Base-by-base conservation (phyloP, 2,797 vertebrate species). In the Anomalospiza imberbis region DNA sequence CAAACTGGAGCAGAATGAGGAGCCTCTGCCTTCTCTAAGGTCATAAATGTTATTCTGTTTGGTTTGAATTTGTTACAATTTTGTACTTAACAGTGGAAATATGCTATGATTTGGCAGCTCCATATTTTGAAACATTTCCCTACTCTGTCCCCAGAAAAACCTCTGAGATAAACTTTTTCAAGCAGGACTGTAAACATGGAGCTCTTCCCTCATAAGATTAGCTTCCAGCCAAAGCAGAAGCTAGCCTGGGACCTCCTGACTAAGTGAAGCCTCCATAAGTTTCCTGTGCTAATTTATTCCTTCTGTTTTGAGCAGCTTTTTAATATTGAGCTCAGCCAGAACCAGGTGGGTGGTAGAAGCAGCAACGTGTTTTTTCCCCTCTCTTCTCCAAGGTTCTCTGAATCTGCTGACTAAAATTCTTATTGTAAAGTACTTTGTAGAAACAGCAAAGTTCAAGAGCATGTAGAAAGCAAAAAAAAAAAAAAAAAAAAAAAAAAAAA, bases 281-380 rank as follows among this genome's bases (percentile, higher is more conserved):
- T 78, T 66, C 74, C 47, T 65, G 54, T 53, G n/a, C 54, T 93
- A 80, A 77, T 82, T 89, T 84, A 17, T 38, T 89, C 57, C 65
- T 88, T 84, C 85, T 61, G 53, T 72, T 85, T 89, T 79, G 44
- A 81, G 60, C 72, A 85, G 24, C 34, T 62, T 66, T 96, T 91
- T 85, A 93, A 84, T 83, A 91, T 13, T 84, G 75, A 89, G 24
- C 68, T 95, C 89, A 85, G 68, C n/a, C 57, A 94, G 61, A 85
- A 45, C 40, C 17, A 74, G 53, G 70, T 89, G 76, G 60, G 89
- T 77, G 71, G 42, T 74, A 42, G 70, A 36, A 95, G 68, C 9
- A 54, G 51, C 44, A 85, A 44, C 3, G 9, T 38, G 17, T 14
- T 77, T 85, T 74, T 91, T 38, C 75, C 2, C 3, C 34, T 66